Evolutionary conservation across 2,888 invertebrate species (phyloP).

Genomic region (Falcaria lacertinaria): DNA sequence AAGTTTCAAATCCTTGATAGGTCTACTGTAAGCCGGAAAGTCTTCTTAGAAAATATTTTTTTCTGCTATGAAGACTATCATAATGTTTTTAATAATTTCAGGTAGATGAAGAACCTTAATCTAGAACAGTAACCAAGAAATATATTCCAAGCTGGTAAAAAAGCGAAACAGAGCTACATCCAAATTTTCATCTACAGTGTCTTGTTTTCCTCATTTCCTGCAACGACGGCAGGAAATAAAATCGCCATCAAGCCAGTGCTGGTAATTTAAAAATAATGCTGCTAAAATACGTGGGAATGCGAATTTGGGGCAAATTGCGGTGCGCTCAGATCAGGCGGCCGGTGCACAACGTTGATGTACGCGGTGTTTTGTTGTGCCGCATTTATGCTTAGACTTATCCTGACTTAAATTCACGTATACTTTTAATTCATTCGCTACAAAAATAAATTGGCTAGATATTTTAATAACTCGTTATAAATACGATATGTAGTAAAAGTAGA

Average conservation of each 20-base stretch:
- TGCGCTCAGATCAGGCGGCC: conserved; percentile 39
- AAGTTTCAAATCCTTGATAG: too few species aligned
- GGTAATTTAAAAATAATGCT: conserved; percentile 74
- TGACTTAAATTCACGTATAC: too few species aligned
- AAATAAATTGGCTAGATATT: too few species aligned
- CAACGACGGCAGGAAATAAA: conserved; percentile 67
- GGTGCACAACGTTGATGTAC: conserved; percentile 16
- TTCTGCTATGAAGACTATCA: too few species aligned
- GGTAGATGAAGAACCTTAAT: too few species aligned
- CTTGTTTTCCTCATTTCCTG: conserved; percentile 69
- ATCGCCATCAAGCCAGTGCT: conserved; percentile 66
- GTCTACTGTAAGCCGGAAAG: too few species aligned
- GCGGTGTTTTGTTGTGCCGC: conserved; percentile 13
- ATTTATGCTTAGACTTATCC: too few species aligned
- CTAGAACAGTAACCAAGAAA: conserved; percentile 28
- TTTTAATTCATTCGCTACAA: too few species aligned
- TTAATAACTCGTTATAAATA: too few species aligned
- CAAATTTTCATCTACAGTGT: conserved; percentile 53
- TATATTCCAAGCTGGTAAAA: conserved; percentile 24
- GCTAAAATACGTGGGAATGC: conserved; percentile 63
- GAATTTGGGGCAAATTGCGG: conserved; percentile 63
- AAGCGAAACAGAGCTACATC: conserved; percentile 40
- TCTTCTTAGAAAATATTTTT: too few species aligned
- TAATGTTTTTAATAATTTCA: too few species aligned
- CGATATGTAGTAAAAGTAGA: too few species aligned